phyloP scores from a whole-genome alignment of 2,797 vertebrate species.

The Labroides dimidiatus region DNA sequence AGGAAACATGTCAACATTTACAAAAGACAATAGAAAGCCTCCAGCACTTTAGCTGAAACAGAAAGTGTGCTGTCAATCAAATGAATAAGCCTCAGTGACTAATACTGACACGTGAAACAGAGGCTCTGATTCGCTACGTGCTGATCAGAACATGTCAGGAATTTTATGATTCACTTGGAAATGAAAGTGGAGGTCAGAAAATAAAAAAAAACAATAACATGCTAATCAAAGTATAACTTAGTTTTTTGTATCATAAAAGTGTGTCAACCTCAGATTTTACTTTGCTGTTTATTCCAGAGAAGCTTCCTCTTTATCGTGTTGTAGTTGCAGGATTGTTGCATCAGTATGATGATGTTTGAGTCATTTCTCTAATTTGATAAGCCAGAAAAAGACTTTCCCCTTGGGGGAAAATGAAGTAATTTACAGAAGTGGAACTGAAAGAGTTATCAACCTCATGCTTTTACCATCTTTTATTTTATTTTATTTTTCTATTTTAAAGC shows the following conservation, averaged over 20 bases:
- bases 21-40: neutral
- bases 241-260: neutral
- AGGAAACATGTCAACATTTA: constrained; percentile 12
- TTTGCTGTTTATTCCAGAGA: too few species aligned
- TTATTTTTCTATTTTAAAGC: too few species aligned
- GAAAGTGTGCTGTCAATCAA: neutral
- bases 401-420: too few species aligned
- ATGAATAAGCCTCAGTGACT: neutral
- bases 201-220: neutral
- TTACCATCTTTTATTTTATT: too few species aligned
- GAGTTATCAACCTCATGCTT: too few species aligned
- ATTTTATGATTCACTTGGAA: neutral
- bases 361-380: neutral
- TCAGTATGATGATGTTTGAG: neutral
- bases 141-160: neutral
- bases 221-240: neutral
- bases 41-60: neutral
- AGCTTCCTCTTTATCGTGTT: neutral
- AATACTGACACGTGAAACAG: neutral
- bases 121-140: constrained; percentile 3
- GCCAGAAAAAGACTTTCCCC: neutral
- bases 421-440: too few species aligned
- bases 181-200: neutral
- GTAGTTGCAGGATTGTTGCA: neutral
- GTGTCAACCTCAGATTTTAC: neutral